A percentile compares a stretch with the other conserved stretches of the same genome.
These are phyloP conservation scores for Acleris emargana DNA, from an alignment of 2,888 invertebrate genomes.

Conservation along the genomic window DNA sequence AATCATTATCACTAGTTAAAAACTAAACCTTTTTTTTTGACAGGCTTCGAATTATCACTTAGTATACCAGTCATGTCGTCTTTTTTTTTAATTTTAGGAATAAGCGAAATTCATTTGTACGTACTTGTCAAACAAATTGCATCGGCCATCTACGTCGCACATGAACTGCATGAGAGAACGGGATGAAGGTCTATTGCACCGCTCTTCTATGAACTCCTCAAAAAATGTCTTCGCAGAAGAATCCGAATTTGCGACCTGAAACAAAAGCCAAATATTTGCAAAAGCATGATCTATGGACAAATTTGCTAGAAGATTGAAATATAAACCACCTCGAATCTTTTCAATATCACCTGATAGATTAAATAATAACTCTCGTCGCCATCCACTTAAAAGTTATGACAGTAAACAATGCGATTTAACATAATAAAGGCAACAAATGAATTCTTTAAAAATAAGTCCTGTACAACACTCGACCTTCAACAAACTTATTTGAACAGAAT, in stretches of 20 bases:
- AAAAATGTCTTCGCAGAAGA: slow-evolving; percentile 77
- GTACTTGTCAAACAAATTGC: slow-evolving; percentile 85
- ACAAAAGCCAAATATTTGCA: not conserved
- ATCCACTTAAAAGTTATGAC: too few relatives aligned
- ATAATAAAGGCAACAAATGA: not conserved
- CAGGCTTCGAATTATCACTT: too few relatives aligned
- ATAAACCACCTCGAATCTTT: too few relatives aligned
- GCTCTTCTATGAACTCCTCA: slow-evolving; percentile 80
- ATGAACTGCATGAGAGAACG: slow-evolving; percentile 85
- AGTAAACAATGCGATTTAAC: slow-evolving; percentile 5
- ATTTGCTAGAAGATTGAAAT: too few relatives aligned
- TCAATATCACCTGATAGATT: too few relatives aligned
- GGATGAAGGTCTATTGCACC: slow-evolving; percentile 83
- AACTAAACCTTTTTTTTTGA: too few relatives aligned
- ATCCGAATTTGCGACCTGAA: slow-evolving; percentile 59
- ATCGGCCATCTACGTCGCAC: slow-evolving; percentile 84
- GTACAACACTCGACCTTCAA: not conserved
- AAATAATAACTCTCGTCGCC: too few relatives aligned
- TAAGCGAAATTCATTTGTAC: slow-evolving; percentile 37
- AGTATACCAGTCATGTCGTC: too few relatives aligned
- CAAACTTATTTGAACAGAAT: too few relatives aligned
- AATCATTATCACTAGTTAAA: too few relatives aligned
- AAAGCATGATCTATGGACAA: not conserved
- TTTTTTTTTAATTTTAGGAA: too few relatives aligned
- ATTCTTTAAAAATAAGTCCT: not conserved